Base-by-base conservation (phyloP, 2,888 invertebrate species). In the Cryptosula pallasiana region DNA sequence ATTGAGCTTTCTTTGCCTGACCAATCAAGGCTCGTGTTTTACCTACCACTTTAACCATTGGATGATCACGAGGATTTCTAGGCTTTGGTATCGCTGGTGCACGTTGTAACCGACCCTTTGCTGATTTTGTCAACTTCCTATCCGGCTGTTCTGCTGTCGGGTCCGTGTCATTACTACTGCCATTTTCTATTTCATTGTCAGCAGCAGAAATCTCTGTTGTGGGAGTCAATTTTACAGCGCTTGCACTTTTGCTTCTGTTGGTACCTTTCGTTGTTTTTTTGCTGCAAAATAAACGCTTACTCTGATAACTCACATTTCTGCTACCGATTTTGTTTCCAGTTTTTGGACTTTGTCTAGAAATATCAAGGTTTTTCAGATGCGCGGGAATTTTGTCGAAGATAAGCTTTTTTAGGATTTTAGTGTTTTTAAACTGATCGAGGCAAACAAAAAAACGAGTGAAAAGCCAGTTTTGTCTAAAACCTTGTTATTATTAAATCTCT, bases 11-110 rank as follows among this genome's bases (percentile, higher is more conserved):
- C n/a, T 63, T 63, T 13, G 63, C 63, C n/a, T 63, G 20, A 16
- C 63, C 27, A 32, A 63, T 63, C 9, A 27, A 16, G 5, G 63
- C 63, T 34, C 63, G 25, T 13, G 63, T 63, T 63, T 32, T 25
- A 63, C 63, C 63, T 63, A 63, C 63, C 63, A 63, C 20, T 32
- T 63, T 63, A 5, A 63, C 63, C 63, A 63, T 63, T 25, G 63
- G 63, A 32, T 63, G 63, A 34, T 63, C 63, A 5, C 63, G 29
- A 13, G 63, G 63, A 27, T 63, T 63, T n/a, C 63, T 25, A 25
- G 63, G 63, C 32, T 63, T 63, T 32, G 63, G 63, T 25, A 32
- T 25, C 13, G 20, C 27, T 29, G 25, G 63, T 27, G 32, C n/a
- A 29, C 32, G 20, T n/a, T 63, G 29, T n/a, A 63, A 63, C 16